These are phyloP conservation scores for Cyaniris semiargus DNA, from an alignment of 2,888 invertebrate genomes.

Conservation along the genomic window DNA sequence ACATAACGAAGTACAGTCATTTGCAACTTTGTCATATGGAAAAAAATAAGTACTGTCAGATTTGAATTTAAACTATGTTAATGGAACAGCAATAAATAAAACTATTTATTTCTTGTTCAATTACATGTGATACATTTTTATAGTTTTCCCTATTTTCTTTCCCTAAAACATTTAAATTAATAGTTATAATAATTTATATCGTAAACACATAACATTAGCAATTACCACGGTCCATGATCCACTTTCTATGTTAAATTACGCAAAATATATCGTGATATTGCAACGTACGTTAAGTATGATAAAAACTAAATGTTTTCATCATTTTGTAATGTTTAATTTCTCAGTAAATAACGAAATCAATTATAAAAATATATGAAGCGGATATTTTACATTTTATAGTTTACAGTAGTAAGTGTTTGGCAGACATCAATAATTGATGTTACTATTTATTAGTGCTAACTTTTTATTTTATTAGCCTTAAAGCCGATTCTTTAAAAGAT, in stretches of 20 bases:
- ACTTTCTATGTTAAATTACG: constrained; percentile 22
- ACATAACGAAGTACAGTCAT: constrained; percentile 14
- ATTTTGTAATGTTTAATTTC: constrained; percentile 16
- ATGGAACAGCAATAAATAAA: constrained; percentile 27
- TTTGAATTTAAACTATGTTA: not conserved
- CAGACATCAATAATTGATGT: not conserved
- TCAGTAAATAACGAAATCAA: constrained; percentile 15
- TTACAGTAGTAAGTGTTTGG: not conserved
- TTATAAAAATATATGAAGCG: constrained; percentile 18
- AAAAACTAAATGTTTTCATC: constrained; percentile 13
- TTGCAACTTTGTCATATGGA: not conserved
- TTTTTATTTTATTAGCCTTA: not conserved
- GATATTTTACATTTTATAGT: constrained; percentile 2
- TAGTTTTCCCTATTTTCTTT: not conserved
- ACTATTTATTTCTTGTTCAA: constrained; percentile 41
- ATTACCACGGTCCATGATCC: not conserved
- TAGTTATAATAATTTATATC: not conserved
- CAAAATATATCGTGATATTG: not conserved
- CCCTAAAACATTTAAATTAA: not conserved
- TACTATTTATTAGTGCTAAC: not conserved
- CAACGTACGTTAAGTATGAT: constrained; percentile 2
- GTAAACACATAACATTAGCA: not conserved
- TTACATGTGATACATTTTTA: not conserved
- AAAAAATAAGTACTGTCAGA: constrained; percentile 27
- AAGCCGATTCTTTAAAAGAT: not conserved